Evolutionary conservation across 2,888 invertebrate species (phyloP).

Genomic region (Acrobeloides nanus): DNA sequence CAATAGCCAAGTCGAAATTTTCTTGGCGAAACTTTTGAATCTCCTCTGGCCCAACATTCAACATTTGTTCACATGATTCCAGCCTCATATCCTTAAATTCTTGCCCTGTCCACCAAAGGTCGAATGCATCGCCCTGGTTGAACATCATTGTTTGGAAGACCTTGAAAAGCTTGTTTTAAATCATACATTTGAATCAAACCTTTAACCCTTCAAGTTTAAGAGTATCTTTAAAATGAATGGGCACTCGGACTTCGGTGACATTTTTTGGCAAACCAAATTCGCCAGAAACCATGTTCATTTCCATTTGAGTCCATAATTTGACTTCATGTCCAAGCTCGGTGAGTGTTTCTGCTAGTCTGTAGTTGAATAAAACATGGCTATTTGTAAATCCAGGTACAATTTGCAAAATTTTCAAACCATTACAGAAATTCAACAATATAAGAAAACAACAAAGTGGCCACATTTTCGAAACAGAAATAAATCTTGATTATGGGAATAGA

Average conservation of each 20-base stretch:
- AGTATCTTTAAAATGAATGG: slow-evolving; percentile 43
- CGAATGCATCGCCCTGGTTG: slow-evolving; percentile 45
- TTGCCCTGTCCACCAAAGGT: slow-evolving; percentile 52
- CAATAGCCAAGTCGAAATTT: slow-evolving; percentile 49
- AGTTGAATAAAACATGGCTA: slow-evolving; percentile 51
- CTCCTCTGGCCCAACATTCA: slow-evolving; percentile 14
- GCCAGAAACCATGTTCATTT: slow-evolving; percentile 30
- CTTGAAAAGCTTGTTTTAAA: slow-evolving; percentile 16
- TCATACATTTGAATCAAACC: slow-evolving; percentile 17
- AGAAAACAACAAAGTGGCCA: too few relatives aligned
- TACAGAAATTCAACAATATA: too few relatives aligned
- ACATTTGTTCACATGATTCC: slow-evolving; percentile 51
- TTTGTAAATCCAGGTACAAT: slow-evolving; percentile 52
- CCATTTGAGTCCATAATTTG: slow-evolving; percentile 46
- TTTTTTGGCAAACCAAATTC: slow-evolving; percentile 20
- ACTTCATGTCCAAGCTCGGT: slow-evolving; percentile 42
- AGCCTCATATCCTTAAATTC: slow-evolving; percentile 51
- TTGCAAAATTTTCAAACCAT: slow-evolving; percentile 39
- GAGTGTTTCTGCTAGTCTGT: slow-evolving; percentile 43
- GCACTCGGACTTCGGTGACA: slow-evolving; percentile 30
- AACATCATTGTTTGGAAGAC: slow-evolving; percentile 53
- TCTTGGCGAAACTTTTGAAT: slow-evolving; percentile 21
- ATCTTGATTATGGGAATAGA: too few relatives aligned
- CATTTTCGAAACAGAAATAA: too few relatives aligned
- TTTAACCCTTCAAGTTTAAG: slow-evolving; percentile 47